phyloP scores from a whole-genome alignment of 2,888 invertebrate species.

The Oscheius myriophilus region DNA sequence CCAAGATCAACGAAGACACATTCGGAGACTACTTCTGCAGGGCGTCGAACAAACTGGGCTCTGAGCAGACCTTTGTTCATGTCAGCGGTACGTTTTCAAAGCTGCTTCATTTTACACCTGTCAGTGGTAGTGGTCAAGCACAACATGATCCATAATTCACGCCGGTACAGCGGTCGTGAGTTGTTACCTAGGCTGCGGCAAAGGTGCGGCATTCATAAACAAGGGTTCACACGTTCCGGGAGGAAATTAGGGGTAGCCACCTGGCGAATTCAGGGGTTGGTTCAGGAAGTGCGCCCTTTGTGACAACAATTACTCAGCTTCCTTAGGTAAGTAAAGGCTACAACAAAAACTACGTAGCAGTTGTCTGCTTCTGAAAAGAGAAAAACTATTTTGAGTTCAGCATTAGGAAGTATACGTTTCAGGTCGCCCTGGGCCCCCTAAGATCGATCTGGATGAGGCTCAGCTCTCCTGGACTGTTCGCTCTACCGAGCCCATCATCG shows the following conservation, averaged over 20 bases:
- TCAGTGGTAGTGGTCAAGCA: too few species aligned
- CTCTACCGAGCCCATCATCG: conserved; percentile 30
- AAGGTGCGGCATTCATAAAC: too few species aligned
- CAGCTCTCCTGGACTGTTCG: conserved; percentile 46
- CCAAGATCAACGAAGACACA: conserved; percentile 41
- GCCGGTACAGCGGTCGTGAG: neutral
- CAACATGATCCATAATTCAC: conserved; percentile 32
- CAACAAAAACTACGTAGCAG: too few species aligned
- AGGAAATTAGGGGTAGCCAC: conserved; percentile 10
- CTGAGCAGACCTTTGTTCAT: conserved; percentile 44
- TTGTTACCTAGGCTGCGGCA: too few species aligned
- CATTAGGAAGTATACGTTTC: conserved; percentile 13
- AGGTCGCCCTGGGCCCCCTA: conserved; percentile 53
- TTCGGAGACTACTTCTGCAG: conserved; percentile 58
- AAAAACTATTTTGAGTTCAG: too few species aligned
- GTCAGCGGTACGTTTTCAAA: conserved; percentile 42
- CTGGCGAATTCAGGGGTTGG: conserved; percentile 29
- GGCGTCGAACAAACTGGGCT: conserved; percentile 52
- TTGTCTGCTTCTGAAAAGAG: too few species aligned
- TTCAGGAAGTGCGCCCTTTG: too few species aligned
- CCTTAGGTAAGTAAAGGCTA: too few species aligned
- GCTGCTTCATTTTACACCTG: conserved; percentile 1
- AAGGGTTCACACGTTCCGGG: too few species aligned
- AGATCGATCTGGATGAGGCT: conserved; percentile 36
- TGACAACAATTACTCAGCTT: too few species aligned